Conservation (phyloP, 2,888 invertebrate species). For the Acronicta leporina region DNA sequence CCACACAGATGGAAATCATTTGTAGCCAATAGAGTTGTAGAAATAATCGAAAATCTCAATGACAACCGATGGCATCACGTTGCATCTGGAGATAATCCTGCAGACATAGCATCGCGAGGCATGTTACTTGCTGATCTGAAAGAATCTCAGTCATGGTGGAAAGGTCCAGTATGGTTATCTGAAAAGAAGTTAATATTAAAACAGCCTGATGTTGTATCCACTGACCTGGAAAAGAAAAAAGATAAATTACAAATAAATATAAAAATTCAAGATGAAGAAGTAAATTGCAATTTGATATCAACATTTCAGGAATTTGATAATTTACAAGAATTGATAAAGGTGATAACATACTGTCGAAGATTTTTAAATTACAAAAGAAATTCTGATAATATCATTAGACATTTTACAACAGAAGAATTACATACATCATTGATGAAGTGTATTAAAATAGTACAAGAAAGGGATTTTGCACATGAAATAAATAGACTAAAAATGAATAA, state of each 20-base stretch:
- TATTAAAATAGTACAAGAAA: slow-evolving; percentile 1
- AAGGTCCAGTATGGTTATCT: slow-evolving; percentile 42
- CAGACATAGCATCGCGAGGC: slow-evolving; percentile 50
- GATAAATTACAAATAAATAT: background rate
- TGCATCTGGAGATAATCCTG: slow-evolving; percentile 44
- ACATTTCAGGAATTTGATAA: background rate
- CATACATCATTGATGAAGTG: background rate
- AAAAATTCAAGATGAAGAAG: background rate
- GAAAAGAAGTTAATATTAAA: slow-evolving; percentile 12
- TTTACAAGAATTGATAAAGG: background rate
- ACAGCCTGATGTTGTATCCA: slow-evolving; percentile 5
- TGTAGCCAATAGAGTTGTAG: slow-evolving; percentile 48
- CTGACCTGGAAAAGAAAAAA: slow-evolving; percentile 24
- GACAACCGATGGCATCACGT: slow-evolving; percentile 29
- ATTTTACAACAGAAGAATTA: slow-evolving; percentile 9
- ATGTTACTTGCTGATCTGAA: slow-evolving; percentile 26
- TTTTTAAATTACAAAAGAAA: background rate
- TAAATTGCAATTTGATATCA: background rate
- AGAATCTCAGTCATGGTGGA: slow-evolving; percentile 45
- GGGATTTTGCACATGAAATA: slow-evolving; percentile 2
- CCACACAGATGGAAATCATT: slow-evolving; percentile 51
- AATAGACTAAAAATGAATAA: slow-evolving; percentile 1
- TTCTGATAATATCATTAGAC: background rate
- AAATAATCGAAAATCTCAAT: slow-evolving; percentile 9
- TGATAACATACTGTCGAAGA: background rate